A percentile compares a stretch with the other conserved stretches of the same genome.
These are phyloP conservation scores for Microchirus variegatus DNA, from an alignment of 2,797 vertebrate genomes.

Conservation along the genomic window DNA sequence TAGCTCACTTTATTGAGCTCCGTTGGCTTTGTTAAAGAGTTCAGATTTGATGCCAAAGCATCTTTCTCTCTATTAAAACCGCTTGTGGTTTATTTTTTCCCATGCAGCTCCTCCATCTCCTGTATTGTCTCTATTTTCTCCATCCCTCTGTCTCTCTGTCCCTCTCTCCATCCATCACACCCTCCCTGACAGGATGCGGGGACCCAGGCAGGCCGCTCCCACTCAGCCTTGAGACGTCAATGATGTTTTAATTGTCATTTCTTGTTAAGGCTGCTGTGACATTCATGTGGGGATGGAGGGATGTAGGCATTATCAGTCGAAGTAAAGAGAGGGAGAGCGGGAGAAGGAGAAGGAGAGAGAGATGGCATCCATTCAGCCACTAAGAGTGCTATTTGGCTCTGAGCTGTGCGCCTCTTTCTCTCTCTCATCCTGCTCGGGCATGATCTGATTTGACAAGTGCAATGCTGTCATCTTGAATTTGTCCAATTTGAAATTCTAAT, in stretches of 20 bases:
- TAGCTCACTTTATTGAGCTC: constrained; percentile 1
- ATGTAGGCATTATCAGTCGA: constrained; percentile 64
- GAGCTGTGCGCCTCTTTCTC: constrained; percentile 57
- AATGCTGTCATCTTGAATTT: constrained; percentile 83
- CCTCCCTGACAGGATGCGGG: constrained; percentile 15
- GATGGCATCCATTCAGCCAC: constrained; percentile 70
- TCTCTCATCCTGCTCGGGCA: constrained; percentile 67
- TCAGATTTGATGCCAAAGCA: constrained; percentile 30
- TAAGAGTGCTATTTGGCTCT: constrained; percentile 72
- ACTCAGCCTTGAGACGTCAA: constrained; percentile 64
- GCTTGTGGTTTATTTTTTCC: constrained; percentile 24
- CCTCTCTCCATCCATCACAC: neutral
- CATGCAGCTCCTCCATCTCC: constrained; percentile 31
- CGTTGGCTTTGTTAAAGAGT: constrained; percentile 19
- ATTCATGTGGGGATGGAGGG: constrained; percentile 68
- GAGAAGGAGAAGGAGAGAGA: constrained; percentile 37
- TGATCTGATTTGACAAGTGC: constrained; percentile 85
- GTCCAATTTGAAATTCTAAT: constrained; percentile 86
- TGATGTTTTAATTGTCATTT: constrained; percentile 83
- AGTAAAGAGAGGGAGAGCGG: constrained; percentile 52
- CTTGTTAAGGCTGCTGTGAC: constrained; percentile 73
- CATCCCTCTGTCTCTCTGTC: neutral
- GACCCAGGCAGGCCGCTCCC: constrained; percentile 48
- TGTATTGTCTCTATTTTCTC: constrained; percentile 1
- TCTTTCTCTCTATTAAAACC: constrained; percentile 26